A percentile compares a stretch with the other conserved stretches of the same genome.
These are phyloP conservation scores for Colletes collaris DNA, from an alignment of 2,888 invertebrate genomes.

Conservation along the genomic window DNA sequence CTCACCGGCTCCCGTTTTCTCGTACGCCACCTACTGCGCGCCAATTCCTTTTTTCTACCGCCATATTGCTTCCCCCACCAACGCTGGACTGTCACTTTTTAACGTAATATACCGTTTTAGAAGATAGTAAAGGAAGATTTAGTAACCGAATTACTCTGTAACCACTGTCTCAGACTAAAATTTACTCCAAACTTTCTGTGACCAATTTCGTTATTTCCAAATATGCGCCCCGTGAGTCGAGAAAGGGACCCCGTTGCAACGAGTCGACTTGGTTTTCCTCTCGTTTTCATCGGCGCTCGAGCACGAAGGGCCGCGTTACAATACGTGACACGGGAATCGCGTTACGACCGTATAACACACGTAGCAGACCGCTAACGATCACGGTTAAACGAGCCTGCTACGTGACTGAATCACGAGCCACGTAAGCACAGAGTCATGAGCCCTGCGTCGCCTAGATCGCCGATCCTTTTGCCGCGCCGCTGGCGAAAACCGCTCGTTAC, in stretches of 20 bases:
- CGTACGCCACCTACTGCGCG: background rate
- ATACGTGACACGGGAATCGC: slow-evolving; percentile 58
- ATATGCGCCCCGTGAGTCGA: slow-evolving; percentile 21
- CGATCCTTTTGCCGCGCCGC: slow-evolving; percentile 37
- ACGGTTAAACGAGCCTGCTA: slow-evolving; percentile 52
- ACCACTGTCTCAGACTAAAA: no score
- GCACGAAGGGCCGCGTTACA: slow-evolving; percentile 38
- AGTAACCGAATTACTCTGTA: no score
- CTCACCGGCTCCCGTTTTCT: background rate
- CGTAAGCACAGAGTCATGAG: slow-evolving; percentile 36
- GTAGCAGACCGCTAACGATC: slow-evolving; percentile 55
- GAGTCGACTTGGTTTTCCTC: slow-evolving; percentile 22
- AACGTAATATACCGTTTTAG: no score
- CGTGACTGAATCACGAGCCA: slow-evolving; percentile 55
- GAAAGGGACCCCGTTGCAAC: background rate
- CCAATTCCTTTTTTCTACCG: background rate
- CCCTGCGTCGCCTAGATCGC: slow-evolving; percentile 38
- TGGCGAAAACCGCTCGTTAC: slow-evolving; percentile 50
- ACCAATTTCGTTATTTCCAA: slow-evolving; percentile 18
- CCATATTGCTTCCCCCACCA: no score
- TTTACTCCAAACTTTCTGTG: no score
- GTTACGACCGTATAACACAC: slow-evolving; percentile 55
- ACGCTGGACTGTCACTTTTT: no score
- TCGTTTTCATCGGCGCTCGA: slow-evolving; percentile 29
- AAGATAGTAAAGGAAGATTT: no score